Evolutionary conservation across 2,797 vertebrate genomes (phyloP).

Genomic region (Garrulus glandarius): DNA sequence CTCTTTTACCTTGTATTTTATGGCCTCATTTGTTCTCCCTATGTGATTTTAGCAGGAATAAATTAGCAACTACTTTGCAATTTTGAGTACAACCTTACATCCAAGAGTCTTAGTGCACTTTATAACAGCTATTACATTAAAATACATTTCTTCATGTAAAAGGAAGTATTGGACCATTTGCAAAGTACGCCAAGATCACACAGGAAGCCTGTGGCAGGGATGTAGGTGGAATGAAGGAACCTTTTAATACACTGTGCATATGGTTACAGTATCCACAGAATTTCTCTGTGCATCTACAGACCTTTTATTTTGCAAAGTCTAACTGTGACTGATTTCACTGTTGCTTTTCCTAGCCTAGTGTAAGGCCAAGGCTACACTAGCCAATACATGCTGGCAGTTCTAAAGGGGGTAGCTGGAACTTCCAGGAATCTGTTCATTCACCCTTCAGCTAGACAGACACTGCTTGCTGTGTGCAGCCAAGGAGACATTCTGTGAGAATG

Average conservation of each 20-base stretch:
- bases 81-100: neutral
- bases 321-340: neutral
- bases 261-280: neutral
- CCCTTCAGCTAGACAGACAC: neutral
- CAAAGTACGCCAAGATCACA: neutral
- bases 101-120: neutral
- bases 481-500: neutral
- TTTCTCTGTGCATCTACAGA: neutral
- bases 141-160: neutral
- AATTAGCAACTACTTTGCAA: neutral
- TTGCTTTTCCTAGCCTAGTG: neutral
- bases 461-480: neutral
- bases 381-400: accelerated
- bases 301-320: neutral
- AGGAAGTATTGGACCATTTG: neutral
- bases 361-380: neutral
- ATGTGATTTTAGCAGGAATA: neutral
- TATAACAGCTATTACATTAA: neutral
- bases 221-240: neutral
- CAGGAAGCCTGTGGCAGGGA: neutral
- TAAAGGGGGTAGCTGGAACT: neutral
- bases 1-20: neutral
- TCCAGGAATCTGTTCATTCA: neutral
- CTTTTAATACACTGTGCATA: accelerated
- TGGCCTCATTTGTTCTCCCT: neutral